Evolutionary conservation across 2,888 invertebrate species (phyloP), one percentile per base, ranked within the genome.

Genomic region (Icerya purchasi): DNA sequence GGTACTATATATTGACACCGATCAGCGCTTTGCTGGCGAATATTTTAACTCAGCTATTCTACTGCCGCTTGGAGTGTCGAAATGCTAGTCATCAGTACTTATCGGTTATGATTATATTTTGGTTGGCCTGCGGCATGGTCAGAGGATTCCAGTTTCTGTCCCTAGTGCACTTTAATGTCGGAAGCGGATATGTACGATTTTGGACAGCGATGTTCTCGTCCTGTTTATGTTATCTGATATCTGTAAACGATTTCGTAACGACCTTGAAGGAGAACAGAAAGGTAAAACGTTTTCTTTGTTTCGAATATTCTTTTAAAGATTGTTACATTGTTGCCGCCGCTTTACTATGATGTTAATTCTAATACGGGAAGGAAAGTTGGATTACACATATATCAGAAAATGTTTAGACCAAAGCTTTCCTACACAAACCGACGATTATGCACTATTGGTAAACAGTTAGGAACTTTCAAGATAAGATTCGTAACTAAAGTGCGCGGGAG

Each of bases 191-290:
- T 57, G 60, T 63, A 20, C 57, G 56, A 10, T 58, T 52, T n/a
- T 19, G 53, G 14, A 60, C 62, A 3, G 68, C 69, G 2, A 64
- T 65, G 2, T 64, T 65, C 18, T 63, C 66, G 1, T 68, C 68
- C 2, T 58, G 65, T 19, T 64, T 67, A 25, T 69, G 67, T 52
- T 67, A 66, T 25, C 60, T 67, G 18, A 65, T 71, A 22, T 68
- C 69, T 0, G 61, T 71, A 55, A 65, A 70, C 55, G 69, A 71
- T 60, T 65, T 68, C 22, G 69, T 67, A 53, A 65, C 69, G 18
- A 62, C 69, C 20, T 68, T 68, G 63, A 65, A 66, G 54, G 67
- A 68, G 67, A 70, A 71, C 64, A 66, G 60, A 36, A 36, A 36
- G 36, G 36, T 36, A 36, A 36, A 36, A 36, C n/a, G n/a, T n/a